phyloP scores from a whole-genome alignment of 2,888 invertebrate genomes.

The Rhagonycha lutea region DNA sequence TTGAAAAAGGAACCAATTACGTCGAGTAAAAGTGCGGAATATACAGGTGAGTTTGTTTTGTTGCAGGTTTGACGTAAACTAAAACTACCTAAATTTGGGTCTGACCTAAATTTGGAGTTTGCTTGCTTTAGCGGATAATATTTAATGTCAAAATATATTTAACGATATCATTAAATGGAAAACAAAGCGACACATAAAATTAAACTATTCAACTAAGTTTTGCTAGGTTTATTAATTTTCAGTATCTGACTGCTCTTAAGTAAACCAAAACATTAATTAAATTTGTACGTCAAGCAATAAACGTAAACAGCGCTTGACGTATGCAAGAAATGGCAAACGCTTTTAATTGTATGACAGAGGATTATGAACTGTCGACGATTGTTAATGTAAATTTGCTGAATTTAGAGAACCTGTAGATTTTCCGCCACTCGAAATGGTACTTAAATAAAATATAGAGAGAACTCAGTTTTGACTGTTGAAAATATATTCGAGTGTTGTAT shows the following conservation, averaged over 20 bases:
- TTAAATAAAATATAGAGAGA: slow-evolving; percentile 36
- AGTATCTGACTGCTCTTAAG: slow-evolving; percentile 26
- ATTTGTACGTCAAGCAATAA: slow-evolving; percentile 34
- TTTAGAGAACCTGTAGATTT: slow-evolving; percentile 40
- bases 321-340: slow-evolving; percentile 27
- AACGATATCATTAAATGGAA: slow-evolving; percentile 6
- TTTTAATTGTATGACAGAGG: slow-evolving; percentile 34
- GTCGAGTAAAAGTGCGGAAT: slow-evolving; percentile 60
- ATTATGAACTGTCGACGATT: slow-evolving; percentile 39
- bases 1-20: slow-evolving; percentile 57
- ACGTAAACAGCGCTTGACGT: slow-evolving; percentile 35
- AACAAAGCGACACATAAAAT: slow-evolving; percentile 14
- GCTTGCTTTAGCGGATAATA: neutral
- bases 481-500: slow-evolving; percentile 34
- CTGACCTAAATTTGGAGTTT: neutral
- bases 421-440: slow-evolving; percentile 32
- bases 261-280: slow-evolving; percentile 37
- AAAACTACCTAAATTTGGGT: neutral
- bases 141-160: slow-evolving; percentile 4
- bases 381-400: slow-evolving; percentile 36
- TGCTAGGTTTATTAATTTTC: slow-evolving; percentile 26
- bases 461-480: slow-evolving; percentile 36
- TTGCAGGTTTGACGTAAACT: too few relatives aligned
- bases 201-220: slow-evolving; percentile 16
- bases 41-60: slow-evolving; percentile 51